A percentile compares a stretch with the other conserved stretches of the same genome.
Conservation (phyloP, 2,113 vertebrate genomes). For the Cottus gobio region DNA sequence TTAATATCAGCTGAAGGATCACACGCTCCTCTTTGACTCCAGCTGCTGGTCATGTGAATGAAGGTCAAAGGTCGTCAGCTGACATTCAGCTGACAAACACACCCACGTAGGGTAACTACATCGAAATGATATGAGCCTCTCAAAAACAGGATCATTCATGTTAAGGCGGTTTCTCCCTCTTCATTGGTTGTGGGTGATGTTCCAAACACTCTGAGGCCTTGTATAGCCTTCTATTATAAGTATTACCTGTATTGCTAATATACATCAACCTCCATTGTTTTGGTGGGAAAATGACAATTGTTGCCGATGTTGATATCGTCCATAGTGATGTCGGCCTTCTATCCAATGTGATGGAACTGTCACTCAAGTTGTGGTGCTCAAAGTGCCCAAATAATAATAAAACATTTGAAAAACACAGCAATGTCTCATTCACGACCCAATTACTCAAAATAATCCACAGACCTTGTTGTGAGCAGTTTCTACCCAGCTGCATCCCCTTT, state of each 20-base stretch:
- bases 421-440: no score
- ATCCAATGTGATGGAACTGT: no score
- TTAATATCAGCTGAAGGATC: constrained; percentile 30
- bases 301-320: no score
- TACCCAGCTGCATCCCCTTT: no score
- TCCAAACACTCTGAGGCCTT: neutral
- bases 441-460: no score
- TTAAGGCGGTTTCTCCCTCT: neutral
- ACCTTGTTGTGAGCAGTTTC: no score
- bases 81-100: constrained; percentile 20
- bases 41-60: neutral
- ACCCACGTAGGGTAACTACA: neutral
- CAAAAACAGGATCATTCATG: neutral
- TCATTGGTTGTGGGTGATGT: no score
- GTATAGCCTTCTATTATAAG: neutral
- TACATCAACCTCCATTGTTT: neutral
- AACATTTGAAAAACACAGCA: no score
- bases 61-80: constrained; percentile 14
- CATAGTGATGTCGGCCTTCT: neutral
- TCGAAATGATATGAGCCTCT: neutral
- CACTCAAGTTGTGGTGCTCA: no score
- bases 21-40: neutral
- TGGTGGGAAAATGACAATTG: neutral
- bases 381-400: no score
- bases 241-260: neutral